Conservation (phyloP, 2,797 vertebrate species). For the Diplodus sargus region DNA sequence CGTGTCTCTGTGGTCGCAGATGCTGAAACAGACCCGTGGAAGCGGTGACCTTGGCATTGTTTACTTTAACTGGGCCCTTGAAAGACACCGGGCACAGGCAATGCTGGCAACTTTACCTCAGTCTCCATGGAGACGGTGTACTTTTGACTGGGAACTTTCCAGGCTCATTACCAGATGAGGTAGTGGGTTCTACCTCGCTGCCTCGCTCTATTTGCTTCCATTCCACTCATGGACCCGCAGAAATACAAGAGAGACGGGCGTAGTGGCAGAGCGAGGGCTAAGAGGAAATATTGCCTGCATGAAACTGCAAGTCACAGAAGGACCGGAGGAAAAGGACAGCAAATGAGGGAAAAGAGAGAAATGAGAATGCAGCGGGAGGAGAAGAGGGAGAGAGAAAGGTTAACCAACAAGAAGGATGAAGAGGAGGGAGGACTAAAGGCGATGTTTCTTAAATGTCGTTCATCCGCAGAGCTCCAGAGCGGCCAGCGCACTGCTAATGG, state of each 20-base stretch:
- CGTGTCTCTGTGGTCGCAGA: constrained; percentile 56
- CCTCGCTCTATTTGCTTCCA: constrained; percentile 62
- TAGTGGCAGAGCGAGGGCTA: constrained; percentile 2
- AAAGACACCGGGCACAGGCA: constrained; percentile 54
- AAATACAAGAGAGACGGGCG: constrained; percentile 21
- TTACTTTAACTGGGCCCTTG: constrained; percentile 65
- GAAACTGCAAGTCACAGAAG: constrained; percentile 50
- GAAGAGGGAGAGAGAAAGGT: constrained; percentile 58
- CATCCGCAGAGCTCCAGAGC: constrained; percentile 45
- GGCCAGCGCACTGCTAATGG: constrained; percentile 49
- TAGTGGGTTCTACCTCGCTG: constrained; percentile 62
- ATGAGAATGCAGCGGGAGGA: constrained; percentile 43
- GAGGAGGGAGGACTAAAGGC: constrained; percentile 54
- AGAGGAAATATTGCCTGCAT: constrained; percentile 31
- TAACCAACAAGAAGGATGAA: constrained; percentile 56
- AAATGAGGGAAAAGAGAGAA: constrained; percentile 40
- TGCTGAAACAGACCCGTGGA: constrained; percentile 53
- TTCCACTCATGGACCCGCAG: constrained; percentile 47
- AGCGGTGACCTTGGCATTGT: constrained; percentile 68
- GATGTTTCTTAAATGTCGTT: constrained; percentile 72
- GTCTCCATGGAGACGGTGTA: constrained; percentile 77
- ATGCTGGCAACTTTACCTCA: constrained; percentile 60
- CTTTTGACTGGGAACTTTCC: constrained; percentile 76
- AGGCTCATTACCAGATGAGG: constrained; percentile 74
- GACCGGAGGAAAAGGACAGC: constrained; percentile 11